These are phyloP conservation scores for Lagopus leucura DNA, from an alignment of 2,113 vertebrate species.

Conservation along the genomic window DNA sequence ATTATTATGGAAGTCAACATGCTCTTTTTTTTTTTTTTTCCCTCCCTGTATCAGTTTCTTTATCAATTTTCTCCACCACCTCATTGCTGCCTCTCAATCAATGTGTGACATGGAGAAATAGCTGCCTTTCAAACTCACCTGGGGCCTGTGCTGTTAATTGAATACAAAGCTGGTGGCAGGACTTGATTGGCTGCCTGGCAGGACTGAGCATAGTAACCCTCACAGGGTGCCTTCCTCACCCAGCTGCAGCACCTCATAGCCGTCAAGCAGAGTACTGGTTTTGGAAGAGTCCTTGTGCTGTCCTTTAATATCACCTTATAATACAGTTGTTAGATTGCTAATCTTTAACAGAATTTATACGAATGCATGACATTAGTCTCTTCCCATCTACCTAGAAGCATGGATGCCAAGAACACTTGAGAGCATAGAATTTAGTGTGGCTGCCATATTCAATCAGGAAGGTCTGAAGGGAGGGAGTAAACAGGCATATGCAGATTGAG, in stretches of 20 bases:
- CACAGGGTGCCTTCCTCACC: background rate
- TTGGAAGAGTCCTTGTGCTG: background rate
- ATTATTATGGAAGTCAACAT: background rate
- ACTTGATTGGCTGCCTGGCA: accelerated
- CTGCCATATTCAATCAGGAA: background rate
- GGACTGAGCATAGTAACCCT: background rate
- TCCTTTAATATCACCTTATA: background rate
- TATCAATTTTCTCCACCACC: background rate
- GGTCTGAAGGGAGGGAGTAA: background rate
- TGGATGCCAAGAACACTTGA: background rate
- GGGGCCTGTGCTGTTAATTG: background rate
- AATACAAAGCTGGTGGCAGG: background rate
- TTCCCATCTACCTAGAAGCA: background rate
- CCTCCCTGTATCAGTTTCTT: accelerated
- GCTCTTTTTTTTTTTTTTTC: background rate
- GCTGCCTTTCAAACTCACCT: background rate
- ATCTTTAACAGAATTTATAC: background rate
- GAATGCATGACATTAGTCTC: background rate
- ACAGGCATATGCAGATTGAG: background rate
- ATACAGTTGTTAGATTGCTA: background rate
- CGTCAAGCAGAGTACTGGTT: background rate
- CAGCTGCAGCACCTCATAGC: background rate
- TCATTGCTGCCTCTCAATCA: background rate
- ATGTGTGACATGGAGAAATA: background rate
- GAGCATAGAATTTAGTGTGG: background rate